Conservation (phyloP, 23 tunicate genomes). For the Halocynthia aurantium region DNA sequence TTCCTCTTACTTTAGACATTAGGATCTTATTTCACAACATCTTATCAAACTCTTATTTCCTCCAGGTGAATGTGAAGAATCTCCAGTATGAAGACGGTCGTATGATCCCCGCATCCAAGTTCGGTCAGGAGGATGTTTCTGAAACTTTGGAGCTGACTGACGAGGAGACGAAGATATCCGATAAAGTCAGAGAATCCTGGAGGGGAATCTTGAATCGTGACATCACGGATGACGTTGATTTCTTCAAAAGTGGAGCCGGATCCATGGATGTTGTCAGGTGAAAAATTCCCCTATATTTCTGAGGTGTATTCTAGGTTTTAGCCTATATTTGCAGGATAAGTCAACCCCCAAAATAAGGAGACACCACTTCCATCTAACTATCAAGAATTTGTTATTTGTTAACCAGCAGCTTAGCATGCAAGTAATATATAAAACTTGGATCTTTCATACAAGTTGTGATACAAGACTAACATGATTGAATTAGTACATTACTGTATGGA, state of each 20-base stretch:
- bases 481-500: not conserved
- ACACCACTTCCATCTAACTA: too few relatives aligned
- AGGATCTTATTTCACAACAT: not conserved
- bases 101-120: slow-evolving; percentile 82
- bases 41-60: not conserved
- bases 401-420: too few relatives aligned
- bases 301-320: too few relatives aligned
- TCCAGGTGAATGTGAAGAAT: slow-evolving; percentile 86
- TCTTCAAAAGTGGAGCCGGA: slow-evolving; percentile 92
- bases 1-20: not conserved
- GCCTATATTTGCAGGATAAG: too few relatives aligned
- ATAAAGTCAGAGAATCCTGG: slow-evolving; percentile 59
- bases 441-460: not conserved
- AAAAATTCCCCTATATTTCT: too few relatives aligned
- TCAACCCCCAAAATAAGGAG: too few relatives aligned
- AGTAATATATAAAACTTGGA: not conserved
- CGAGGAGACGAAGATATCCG: slow-evolving; percentile 61
- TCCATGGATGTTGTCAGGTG: slow-evolving; percentile 98
- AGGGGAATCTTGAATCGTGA: slow-evolving; percentile 76
- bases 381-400: too few relatives aligned
- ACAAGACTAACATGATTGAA: not conserved
- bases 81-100: slow-evolving; percentile 79
- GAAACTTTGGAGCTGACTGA: slow-evolving; percentile 69
- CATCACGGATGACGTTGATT: slow-evolving; percentile 63
- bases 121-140: slow-evolving; percentile 63